These are phyloP conservation scores for Galaxea fascicularis DNA, from an alignment of 92 coral and sea anemone genomes.

Conservation along the genomic window DNA sequence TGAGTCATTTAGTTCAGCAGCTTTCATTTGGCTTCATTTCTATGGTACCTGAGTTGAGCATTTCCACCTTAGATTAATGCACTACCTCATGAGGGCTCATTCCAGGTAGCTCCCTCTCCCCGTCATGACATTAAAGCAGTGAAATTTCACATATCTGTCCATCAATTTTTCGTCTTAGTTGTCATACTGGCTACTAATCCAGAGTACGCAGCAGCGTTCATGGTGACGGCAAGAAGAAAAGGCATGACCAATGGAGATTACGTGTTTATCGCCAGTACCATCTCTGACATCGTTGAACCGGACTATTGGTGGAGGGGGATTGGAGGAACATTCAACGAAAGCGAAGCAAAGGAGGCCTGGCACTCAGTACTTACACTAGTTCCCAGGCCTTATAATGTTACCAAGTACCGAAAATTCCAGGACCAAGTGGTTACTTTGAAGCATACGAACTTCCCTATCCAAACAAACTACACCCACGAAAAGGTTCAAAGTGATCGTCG, in stretches of 20 bases:
- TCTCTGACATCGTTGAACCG: slow-evolving; percentile 29
- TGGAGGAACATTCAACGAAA: slow-evolving; percentile 33
- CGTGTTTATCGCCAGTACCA: slow-evolving; percentile 77
- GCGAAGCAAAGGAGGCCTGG: slow-evolving; percentile 60
- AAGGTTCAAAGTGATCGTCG: not conserved
- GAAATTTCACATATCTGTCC: too few relatives aligned
- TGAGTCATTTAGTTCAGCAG: too few relatives aligned
- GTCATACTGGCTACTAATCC: slow-evolving; percentile 70
- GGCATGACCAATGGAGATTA: slow-evolving; percentile 87
- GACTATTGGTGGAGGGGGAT: slow-evolving; percentile 70
- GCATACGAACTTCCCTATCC: slow-evolving; percentile 9
- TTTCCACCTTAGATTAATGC: too few relatives aligned
- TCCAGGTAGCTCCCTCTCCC: too few relatives aligned
- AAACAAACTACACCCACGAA: not conserved
- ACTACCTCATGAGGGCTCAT: too few relatives aligned
- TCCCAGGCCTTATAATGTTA: slow-evolving; percentile 69
- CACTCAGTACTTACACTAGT: slow-evolving; percentile 78
- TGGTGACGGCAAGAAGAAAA: slow-evolving; percentile 69
- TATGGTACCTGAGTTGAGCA: too few relatives aligned
- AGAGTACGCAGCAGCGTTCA: slow-evolving; percentile 63
- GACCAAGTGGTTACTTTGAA: slow-evolving; percentile 42
- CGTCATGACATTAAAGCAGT: too few relatives aligned
- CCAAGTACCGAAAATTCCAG: slow-evolving; percentile 67
- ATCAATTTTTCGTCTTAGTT: slow-evolving; percentile 49
- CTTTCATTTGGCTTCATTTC: too few relatives aligned